A percentile compares a stretch with the other conserved stretches of the same genome.
Conservation (phyloP, 2,888 invertebrate species). For the Orgyia antiqua region DNA sequence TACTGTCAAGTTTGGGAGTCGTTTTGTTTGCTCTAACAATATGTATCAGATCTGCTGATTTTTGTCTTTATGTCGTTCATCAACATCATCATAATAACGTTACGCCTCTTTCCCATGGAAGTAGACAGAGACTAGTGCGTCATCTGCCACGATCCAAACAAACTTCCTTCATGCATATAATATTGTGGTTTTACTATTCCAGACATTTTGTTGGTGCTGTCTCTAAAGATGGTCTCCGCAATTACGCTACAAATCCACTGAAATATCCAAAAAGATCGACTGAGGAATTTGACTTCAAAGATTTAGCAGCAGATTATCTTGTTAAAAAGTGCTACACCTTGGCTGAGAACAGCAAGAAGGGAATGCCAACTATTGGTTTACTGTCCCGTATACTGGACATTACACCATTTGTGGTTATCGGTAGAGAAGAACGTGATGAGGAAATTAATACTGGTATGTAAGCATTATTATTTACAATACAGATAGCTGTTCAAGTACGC, state of each 20-base stretch:
- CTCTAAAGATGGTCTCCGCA: constrained; percentile 14
- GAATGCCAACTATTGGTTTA: constrained; percentile 78
- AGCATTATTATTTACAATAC: neutral
- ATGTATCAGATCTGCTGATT: too few relatives aligned
- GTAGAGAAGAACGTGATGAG: constrained; percentile 2
- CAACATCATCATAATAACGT: too few relatives aligned
- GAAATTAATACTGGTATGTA: constrained; percentile 47
- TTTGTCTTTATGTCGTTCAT: too few relatives aligned
- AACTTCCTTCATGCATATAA: too few relatives aligned
- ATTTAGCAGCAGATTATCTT: constrained; percentile 77
- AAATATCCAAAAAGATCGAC: constrained; percentile 76
- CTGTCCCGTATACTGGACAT: constrained; percentile 84
- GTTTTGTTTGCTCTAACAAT: too few relatives aligned
- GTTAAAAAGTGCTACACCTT: constrained; percentile 77
- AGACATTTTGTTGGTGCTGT: constrained; percentile 31
- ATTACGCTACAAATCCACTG: constrained; percentile 3
- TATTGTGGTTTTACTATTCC: too few relatives aligned
- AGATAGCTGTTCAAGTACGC: too few relatives aligned
- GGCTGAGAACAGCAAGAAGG: constrained; percentile 36
- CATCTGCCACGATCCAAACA: too few relatives aligned
- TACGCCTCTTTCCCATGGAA: too few relatives aligned
- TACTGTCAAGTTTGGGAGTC: too few relatives aligned
- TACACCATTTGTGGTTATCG: constrained; percentile 83
- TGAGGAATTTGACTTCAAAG: constrained; percentile 66
- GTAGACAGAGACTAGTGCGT: too few relatives aligned